Percentiles rank a stretch among this genome's conserved stretches.
Conservation (phyloP, 2,888 invertebrate species). For the Bombylius major region DNA sequence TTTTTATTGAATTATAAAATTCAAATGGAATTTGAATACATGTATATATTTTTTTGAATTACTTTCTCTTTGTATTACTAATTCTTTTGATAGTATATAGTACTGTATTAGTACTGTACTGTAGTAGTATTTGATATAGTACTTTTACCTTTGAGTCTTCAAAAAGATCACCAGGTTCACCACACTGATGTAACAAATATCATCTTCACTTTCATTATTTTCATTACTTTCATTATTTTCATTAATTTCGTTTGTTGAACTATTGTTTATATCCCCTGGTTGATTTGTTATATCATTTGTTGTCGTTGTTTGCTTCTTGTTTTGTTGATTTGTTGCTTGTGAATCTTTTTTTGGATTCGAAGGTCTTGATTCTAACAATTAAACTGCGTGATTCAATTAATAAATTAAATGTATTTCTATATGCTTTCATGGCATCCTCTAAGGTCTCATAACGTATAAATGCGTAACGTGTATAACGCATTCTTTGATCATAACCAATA, state of each 20-base stretch:
- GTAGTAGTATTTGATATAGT: conserved; percentile 5
- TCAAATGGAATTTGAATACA: no score
- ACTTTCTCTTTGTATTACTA: background rate
- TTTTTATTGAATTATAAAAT: no score
- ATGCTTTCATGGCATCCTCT: conserved; percentile 48
- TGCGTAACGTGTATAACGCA: conserved; percentile 54
- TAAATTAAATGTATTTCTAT: conserved; percentile 43
- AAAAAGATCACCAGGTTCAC: background rate
- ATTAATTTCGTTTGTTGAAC: background rate
- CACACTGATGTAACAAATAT: background rate
- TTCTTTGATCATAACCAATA: conserved; percentile 53
- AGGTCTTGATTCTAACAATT: conserved; percentile 40
- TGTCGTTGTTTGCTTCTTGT: background rate
- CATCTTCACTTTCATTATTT: background rate
- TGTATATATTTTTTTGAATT: background rate
- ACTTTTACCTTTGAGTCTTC: conserved; percentile 11
- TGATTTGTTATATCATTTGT: background rate
- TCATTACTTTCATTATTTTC: no score
- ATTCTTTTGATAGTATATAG: no score
- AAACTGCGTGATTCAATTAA: conserved; percentile 49
- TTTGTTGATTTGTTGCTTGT: conserved; percentile 5
- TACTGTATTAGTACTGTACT: no score
- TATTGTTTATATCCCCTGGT: background rate
- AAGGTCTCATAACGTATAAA: conserved; percentile 49
- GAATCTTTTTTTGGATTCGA: conserved; percentile 11